Conservation (phyloP, 2,888 invertebrate species). For the Saturnia japonica region DNA sequence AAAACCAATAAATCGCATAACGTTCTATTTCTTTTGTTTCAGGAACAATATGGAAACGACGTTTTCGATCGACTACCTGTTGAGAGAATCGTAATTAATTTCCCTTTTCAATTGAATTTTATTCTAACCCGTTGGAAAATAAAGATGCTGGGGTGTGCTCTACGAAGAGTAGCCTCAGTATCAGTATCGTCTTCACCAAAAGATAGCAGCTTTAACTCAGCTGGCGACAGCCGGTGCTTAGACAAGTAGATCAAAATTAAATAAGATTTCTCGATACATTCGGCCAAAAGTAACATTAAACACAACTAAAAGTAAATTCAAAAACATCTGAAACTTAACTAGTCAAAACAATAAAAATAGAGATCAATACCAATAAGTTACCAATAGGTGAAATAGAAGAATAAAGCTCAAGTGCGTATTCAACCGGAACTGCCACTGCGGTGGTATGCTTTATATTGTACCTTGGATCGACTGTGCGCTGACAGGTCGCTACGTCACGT, state of each 20-base stretch:
- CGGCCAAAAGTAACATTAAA: constrained; percentile 35
- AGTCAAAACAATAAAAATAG: constrained; percentile 62
- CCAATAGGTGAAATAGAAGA: constrained; percentile 56
- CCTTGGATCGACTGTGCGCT: constrained; percentile 82
- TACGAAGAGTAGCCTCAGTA: constrained; percentile 67
- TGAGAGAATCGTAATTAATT: constrained; percentile 48
- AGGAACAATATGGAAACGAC: constrained; percentile 73
- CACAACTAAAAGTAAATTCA: constrained; percentile 28
- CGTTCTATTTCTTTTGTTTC: constrained; percentile 67
- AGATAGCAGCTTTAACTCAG: constrained; percentile 68
- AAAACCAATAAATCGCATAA: constrained; percentile 51
- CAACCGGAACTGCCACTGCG: constrained; percentile 68
- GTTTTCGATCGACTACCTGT: constrained; percentile 43
- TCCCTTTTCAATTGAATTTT: constrained; percentile 47
- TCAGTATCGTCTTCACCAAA: constrained; percentile 53
- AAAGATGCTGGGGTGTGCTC: constrained; percentile 80
- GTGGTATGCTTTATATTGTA: constrained; percentile 81
- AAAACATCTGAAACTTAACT: constrained; percentile 54
- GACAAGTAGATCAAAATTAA: constrained; percentile 69
- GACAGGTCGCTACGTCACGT: constrained; percentile 83
- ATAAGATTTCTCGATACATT: constrained; percentile 43
- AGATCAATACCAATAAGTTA: constrained; percentile 64
- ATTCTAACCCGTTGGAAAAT: constrained; percentile 58
- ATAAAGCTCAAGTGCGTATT: constrained; percentile 48
- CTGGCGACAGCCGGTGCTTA: constrained; percentile 78